These are phyloP conservation scores for Heteromormyrus szaboi DNA, from an alignment of 2,797 vertebrate genomes.

Conservation along the genomic window DNA sequence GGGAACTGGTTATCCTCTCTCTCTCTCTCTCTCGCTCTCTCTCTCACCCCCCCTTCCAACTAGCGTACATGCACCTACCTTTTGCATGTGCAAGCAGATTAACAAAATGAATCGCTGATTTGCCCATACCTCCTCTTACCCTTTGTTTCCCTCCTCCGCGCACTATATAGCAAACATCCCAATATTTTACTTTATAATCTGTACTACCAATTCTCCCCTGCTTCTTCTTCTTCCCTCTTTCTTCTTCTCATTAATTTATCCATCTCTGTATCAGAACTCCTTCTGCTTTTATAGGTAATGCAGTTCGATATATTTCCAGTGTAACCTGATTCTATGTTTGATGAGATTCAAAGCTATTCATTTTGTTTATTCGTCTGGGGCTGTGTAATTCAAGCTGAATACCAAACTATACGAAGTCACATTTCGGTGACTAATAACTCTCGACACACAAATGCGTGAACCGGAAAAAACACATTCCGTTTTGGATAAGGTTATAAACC, in stretches of 20 bases:
- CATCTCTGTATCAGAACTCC: conserved; percentile 29
- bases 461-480: background rate
- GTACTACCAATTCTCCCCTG: background rate
- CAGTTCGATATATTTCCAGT: background rate
- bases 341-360: conserved; percentile 58
- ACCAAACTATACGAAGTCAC: background rate
- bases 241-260: background rate
- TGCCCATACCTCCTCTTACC: conserved; percentile 36
- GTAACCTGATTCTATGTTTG: conserved; percentile 39
- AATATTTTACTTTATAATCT: background rate
- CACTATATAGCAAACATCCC: background rate
- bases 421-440: background rate
- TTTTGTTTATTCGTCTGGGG: conserved; percentile 42
- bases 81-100: conserved; percentile 27
- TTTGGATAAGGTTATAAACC: background rate
- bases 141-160: conserved; percentile 19
- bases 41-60: conserved; percentile 38
- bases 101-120: conserved; percentile 34
- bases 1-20: conserved; percentile 14
- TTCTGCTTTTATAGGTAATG: conserved; percentile 4
- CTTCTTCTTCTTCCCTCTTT: conserved; percentile 8
- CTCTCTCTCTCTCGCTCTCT: background rate
- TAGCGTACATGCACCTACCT: conserved; percentile 14
- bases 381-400: background rate
- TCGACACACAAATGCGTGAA: conserved; percentile 4